A percentile compares a stretch with the other conserved stretches of the same genome.
phyloP scores from a whole-genome alignment of 2,888 invertebrate genomes.

The Drosophila antonietae region DNA sequence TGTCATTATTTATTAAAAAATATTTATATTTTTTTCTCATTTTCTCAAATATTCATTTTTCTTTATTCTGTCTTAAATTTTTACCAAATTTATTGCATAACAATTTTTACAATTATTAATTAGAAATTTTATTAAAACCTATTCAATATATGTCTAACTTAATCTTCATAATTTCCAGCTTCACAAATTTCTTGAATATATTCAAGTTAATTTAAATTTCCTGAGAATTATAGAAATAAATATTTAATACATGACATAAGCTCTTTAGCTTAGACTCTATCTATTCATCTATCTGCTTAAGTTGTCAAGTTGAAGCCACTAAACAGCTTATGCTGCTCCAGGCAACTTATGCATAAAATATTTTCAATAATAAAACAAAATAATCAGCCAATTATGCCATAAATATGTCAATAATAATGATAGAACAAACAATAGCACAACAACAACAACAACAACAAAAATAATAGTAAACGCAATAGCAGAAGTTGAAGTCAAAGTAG shows the following conservation, averaged over 20 bases:
- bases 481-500: constrained; percentile 10
- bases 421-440: constrained; percentile 40
- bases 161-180: neutral
- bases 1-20: too few relatives aligned
- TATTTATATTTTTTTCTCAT: too few relatives aligned
- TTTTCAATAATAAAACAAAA: constrained; percentile 46
- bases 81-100: too few relatives aligned
- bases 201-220: neutral
- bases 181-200: too few relatives aligned
- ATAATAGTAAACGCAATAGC: neutral
- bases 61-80: too few relatives aligned
- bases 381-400: constrained; percentile 52
- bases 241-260: neutral
- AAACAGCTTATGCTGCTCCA: constrained; percentile 15
- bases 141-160: too few relatives aligned
- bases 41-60: too few relatives aligned
- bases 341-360: constrained; percentile 43
- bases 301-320: neutral
- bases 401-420: constrained; percentile 64
- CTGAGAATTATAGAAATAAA: neutral
- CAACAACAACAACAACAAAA: constrained; percentile 12
- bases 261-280: neutral
- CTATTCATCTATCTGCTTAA: neutral
- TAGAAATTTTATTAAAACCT: too few relatives aligned
- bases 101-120: too few relatives aligned